Percentiles rank a stretch among this genome's conserved stretches.
These are phyloP conservation scores for Callitettix versicolor DNA, from an alignment of 1,140 invertebrate genomes.

Conservation along the genomic window DNA sequence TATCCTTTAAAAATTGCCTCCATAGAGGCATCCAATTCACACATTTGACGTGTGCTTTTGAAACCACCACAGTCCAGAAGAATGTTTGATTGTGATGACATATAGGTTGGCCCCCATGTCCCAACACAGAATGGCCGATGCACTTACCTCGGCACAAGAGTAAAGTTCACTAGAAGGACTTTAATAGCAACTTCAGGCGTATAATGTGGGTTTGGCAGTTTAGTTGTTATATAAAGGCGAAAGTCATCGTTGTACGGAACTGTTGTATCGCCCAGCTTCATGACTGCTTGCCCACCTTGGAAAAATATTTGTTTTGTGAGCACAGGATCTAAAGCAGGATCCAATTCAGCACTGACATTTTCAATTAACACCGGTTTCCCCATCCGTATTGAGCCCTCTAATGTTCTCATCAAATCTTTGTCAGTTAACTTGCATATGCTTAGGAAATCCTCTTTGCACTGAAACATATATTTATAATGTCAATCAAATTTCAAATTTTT, in stretches of 20 bases:
- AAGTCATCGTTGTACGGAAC: constrained; percentile 52
- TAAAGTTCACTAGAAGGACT: constrained; percentile 61
- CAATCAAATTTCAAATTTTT: too few species aligned
- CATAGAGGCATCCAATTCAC: too few species aligned
- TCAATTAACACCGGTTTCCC: constrained; percentile 53
- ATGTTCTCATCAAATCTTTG: constrained; percentile 50
- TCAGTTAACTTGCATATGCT: constrained; percentile 51
- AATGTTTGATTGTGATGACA: not conserved
- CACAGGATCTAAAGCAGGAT: constrained; percentile 52
- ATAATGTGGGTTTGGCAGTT: constrained; percentile 59
- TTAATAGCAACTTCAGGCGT: constrained; percentile 54
- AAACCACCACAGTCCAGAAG: too few species aligned
- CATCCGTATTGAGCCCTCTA: constrained; percentile 63
- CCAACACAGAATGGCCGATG: too few species aligned
- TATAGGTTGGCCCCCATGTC: too few species aligned
- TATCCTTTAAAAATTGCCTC: too few species aligned
- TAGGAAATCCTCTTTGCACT: constrained; percentile 46
- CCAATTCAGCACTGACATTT: constrained; percentile 49
- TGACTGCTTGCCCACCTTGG: constrained; percentile 32
- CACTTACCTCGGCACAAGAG: constrained; percentile 44
- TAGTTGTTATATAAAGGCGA: constrained; percentile 57
- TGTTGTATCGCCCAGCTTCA: constrained; percentile 47
- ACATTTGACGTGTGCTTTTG: too few species aligned
- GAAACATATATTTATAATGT: constrained; percentile 23
- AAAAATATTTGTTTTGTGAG: constrained; percentile 42